Evolutionary conservation across 2,113 vertebrate genomes (phyloP), one percentile per base, ranked within the genome.

Genomic region (Malaclemys terrapin): DNA sequence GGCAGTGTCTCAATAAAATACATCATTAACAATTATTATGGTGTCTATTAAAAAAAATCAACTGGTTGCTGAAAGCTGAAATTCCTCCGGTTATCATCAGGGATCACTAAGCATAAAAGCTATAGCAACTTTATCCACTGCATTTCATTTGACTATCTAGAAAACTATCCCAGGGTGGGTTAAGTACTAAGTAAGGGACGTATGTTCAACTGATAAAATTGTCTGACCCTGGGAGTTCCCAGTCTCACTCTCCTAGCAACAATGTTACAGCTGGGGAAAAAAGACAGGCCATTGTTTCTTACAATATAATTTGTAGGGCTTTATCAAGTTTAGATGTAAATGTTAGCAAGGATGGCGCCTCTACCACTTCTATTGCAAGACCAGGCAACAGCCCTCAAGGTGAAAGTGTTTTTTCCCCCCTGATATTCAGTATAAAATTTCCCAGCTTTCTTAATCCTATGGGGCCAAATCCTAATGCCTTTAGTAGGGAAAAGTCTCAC

Each of bases 51-150:
- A 83, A 90, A 86, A 89, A 25, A 45, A 76, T 42, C 91, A 95
- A 53, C 45, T 10, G n/a, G 93, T 25, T 87, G 94, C 91, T 96
- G 95, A 88, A 91, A 96, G 38, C 87, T 94, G 38, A 75, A 54
- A 76, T 88, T 86, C 90, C 20, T 84, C 86, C 50, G 17, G 69
- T 62, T 94, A 42, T 3, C 89, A 22, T 6, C 53, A 84, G 88
- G 88, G 93, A 56, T n/a, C 3, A 0, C 49, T 80, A 50, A 76
- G 90, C 89, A 65, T 29, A 86, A 52, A 72, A 79, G 19, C 31
- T 62, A 29, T 25, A 2, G 38, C 17, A 10, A 2, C 17, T 38
- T 8, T 45, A 9, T 13, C 5, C 84, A 10, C 1, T 80, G 80
- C 78, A 1, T 29, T 38, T 56, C 29, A 17, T 49, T 17, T 1